Conservation (phyloP, 2,797 vertebrate genomes). For the Sphenodon punctatus region DNA sequence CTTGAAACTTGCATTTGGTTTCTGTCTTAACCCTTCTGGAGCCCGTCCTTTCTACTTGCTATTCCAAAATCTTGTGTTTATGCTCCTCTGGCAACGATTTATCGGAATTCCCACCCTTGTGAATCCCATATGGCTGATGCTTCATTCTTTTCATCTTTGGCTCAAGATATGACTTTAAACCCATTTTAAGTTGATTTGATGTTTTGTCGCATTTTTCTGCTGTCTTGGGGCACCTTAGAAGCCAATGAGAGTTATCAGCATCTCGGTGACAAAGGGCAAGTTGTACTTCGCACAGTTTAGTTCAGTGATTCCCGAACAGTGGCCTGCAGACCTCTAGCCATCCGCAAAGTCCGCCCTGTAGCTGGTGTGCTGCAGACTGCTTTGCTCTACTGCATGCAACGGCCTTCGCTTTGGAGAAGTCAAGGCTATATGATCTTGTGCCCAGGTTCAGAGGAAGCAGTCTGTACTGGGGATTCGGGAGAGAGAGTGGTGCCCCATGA, state of each 20-base stretch:
- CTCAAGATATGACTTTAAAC: not conserved
- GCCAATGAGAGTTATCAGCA: not conserved
- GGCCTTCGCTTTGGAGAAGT: too few relatives aligned
- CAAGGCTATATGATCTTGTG: too few relatives aligned
- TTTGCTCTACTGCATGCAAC: too few relatives aligned
- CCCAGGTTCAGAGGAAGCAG: too few relatives aligned
- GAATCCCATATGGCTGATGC: not conserved
- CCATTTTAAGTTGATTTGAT: not conserved
- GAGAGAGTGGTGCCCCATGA: too few relatives aligned
- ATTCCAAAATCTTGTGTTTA: not conserved
- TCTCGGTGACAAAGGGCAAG: not conserved
- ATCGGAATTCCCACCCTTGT: not conserved
- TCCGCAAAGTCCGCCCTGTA: too few relatives aligned
- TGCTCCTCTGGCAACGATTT: not conserved
- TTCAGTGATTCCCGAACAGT: too few relatives aligned
- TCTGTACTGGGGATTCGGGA: too few relatives aligned
- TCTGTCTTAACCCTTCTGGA: not conserved
- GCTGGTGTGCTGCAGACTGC: too few relatives aligned
- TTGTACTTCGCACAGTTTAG: not conserved
- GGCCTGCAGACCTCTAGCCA: not conserved
- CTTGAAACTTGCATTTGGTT: not conserved
- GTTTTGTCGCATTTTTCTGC: not conserved
- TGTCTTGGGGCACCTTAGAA: not conserved
- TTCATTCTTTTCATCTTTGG: not conserved
- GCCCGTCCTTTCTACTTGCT: not conserved